Conservation (phyloP, 2,888 invertebrate species). For the Temnothorax rugatulus region DNA sequence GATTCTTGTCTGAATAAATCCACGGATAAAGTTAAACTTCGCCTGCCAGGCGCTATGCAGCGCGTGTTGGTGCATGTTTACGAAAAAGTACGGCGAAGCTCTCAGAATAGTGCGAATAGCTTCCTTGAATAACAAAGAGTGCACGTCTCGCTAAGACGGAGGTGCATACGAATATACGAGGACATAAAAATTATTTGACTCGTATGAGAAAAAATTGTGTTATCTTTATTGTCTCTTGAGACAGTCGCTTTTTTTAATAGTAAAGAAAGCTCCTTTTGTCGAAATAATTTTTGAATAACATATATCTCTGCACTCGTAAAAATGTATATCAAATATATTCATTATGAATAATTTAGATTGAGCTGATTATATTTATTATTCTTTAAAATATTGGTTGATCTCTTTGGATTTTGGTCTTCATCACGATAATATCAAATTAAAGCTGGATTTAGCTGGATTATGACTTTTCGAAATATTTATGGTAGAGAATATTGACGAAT, state of each 20-base stretch:
- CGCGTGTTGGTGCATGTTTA: slow-evolving; percentile 52
- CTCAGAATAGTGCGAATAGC: slow-evolving; percentile 56
- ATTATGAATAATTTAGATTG: not conserved
- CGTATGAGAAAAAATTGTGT: slow-evolving; percentile 17
- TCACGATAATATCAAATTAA: not conserved
- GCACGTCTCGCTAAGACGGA: slow-evolving; percentile 45
- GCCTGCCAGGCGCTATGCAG: slow-evolving; percentile 32
- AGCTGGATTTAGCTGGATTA: not conserved
- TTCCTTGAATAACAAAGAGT: slow-evolving; percentile 57
- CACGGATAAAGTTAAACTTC: slow-evolving; percentile 47
- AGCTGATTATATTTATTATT: not conserved
- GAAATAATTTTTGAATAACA: not conserved
- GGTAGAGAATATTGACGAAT: not conserved
- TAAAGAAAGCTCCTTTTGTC: not conserved
- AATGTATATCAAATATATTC: not conserved
- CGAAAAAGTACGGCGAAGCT: slow-evolving; percentile 52
- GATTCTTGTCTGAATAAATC: slow-evolving; percentile 55
- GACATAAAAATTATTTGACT: slow-evolving; percentile 45
- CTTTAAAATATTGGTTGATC: not conserved
- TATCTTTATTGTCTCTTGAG: not conserved
- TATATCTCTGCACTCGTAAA: not conserved
- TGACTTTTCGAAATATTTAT: not conserved
- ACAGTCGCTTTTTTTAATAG: not conserved
- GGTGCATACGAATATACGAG: slow-evolving; percentile 49
- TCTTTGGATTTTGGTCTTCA: not conserved